Percentiles rank a stretch among this genome's conserved stretches.
phyloP scores from a whole-genome alignment of 2,888 invertebrate species.

The Lepidochitona cinerea region DNA sequence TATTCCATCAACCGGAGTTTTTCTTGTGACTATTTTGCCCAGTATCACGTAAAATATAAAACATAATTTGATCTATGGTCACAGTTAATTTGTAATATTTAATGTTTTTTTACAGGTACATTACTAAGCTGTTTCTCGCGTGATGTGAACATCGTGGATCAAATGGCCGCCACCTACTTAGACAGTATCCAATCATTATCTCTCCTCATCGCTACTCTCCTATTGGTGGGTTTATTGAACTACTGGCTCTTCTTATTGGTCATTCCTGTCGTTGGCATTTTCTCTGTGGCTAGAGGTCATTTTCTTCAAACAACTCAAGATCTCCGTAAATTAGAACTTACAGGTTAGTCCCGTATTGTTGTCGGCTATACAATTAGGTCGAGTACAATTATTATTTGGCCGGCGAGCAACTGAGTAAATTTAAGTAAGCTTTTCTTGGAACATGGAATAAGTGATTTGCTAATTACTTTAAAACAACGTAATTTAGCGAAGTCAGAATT shows the following conservation, averaged over 20 bases:
- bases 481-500: too few species aligned
- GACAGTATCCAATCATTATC: conserved; percentile 50
- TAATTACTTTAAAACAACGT: too few species aligned
- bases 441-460: too few species aligned
- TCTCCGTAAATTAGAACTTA: conserved; percentile 38
- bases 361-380: too few species aligned
- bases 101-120: conserved; percentile 27
- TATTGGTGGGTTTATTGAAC: conserved; percentile 40
- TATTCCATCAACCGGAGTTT: too few species aligned
- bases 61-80: too few species aligned
- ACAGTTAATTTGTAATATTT: neutral
- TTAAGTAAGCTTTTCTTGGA: too few species aligned
- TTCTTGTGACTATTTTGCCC: too few species aligned
- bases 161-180: conserved; percentile 42
- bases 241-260: conserved; percentile 50
- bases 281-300: conserved; percentile 35
- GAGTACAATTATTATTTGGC: too few species aligned
- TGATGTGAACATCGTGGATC: conserved; percentile 45
- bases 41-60: too few species aligned
- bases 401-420: too few species aligned
- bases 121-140: conserved; percentile 41
- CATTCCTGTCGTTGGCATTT: conserved; percentile 40
- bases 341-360: conserved; percentile 29
- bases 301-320: conserved; percentile 46
- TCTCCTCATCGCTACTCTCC: conserved; percentile 37